Base-by-base conservation (phyloP, 2,113 vertebrate species). In the Osmerus eperlanus region DNA sequence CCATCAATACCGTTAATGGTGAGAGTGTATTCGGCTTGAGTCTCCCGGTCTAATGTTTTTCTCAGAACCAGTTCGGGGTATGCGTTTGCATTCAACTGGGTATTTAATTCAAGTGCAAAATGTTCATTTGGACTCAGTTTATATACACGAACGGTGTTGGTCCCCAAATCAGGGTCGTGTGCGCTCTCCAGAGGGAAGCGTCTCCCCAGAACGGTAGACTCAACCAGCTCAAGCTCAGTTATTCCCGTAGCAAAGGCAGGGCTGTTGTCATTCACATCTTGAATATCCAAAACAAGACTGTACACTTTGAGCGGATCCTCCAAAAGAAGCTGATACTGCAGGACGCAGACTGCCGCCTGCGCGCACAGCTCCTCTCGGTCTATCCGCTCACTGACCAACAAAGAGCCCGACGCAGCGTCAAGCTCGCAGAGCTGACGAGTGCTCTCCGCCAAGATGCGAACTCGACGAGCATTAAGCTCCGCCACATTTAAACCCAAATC, bases 21-120 rank as follows among this genome's bases (percentile, higher is more conserved):
- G 73, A 92, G 81, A 68, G 83, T 64, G 71, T 90, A 82, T 75
- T 90, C 86, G 15, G 75, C 69, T 70, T 87, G 68, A 53, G 72
- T 81, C 75, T 91, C 90, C 0, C 89, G 81, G 75, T 92, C 91
- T 76, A 92, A 72, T 0, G 78, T 3, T 55, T 85, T 90, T 65
- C 91, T 90, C 59, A 96, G 72, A 68, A 96, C 89, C 11, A 96
- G 76, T 61, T 96, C 92, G 0, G 92, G 90, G 75, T 92, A 90
- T 15, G 83, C 83, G 13, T 87, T 89, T 2, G 89, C 90, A 25
- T 88, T 93, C 56, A 85, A 77, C 41, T 90, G 90, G 0, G 70
- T 84, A 71, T 88, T 91, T 59, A 94, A 87, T 52, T 90, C 87
- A 77, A 96, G 79, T 25, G 84, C 85, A 86, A 96, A 96, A 78